phyloP scores from a whole-genome alignment of 2,888 invertebrate species.

The Cybosia mesomella region DNA sequence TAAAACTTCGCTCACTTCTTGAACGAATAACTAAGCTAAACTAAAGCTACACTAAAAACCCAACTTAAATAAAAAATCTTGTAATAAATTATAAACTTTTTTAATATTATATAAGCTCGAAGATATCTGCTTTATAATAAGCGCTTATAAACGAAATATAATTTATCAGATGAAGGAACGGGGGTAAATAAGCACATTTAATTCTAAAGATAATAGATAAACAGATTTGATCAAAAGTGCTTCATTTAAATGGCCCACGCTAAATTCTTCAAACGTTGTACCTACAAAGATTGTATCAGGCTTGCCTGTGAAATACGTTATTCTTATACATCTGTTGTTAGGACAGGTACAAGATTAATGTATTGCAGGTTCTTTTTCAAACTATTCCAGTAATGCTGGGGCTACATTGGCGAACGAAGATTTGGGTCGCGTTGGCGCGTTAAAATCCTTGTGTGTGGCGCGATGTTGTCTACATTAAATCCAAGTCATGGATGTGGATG shows the following conservation, averaged over 20 bases:
- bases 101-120: not conserved
- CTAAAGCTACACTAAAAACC: not conserved
- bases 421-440: no score
- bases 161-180: slow-evolving; percentile 8
- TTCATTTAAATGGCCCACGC: slow-evolving; percentile 14
- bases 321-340: slow-evolving; percentile 4
- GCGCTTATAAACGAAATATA: not conserved
- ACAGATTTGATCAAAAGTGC: slow-evolving; percentile 9
- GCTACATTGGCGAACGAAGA: no score
- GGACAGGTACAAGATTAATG: not conserved
- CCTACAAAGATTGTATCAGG: slow-evolving; percentile 17
- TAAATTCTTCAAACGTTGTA: not conserved
- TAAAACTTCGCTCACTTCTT: not conserved
- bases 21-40: no score
- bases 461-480: no score
- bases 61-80: not conserved
- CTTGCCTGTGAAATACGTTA: not conserved
- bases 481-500: no score
- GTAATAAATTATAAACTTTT: not conserved
- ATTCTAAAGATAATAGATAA: not conserved
- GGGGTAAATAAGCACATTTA: slow-evolving; percentile 3
- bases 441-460: no score
- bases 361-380: not conserved
- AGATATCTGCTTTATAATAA: not conserved
- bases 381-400: not conserved